Base-by-base conservation (phyloP, 2,113 vertebrate genomes). In the Pelodiscus sinensis region DNA sequence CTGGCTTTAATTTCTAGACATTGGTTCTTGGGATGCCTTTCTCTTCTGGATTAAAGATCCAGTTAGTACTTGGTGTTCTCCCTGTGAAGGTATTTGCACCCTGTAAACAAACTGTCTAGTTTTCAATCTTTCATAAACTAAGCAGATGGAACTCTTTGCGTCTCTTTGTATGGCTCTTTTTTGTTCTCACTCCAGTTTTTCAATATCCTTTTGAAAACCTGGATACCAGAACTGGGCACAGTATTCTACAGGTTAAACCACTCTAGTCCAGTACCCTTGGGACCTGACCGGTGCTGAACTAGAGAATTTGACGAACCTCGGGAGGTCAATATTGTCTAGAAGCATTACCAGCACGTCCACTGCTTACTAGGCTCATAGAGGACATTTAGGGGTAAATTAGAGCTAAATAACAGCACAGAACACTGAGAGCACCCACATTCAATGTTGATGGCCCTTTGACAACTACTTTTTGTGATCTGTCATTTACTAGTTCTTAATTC, bases 181-280 rank as follows among this genome's bases (percentile, higher is more conserved):
- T 89, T 80, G 54, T 54, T 87, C 82, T 81, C 82, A 92, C 56
- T 86, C 92, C 81, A 83, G 13, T 85, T 94, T 96, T 94, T 86
- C 87, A 95, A 85, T 14, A 75, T 81, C 29, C 84, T 94, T 91
- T 96, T 79, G 81, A 65, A 91, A 92, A 77, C 57, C 65, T 1
- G 8, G 54, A 91, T 1, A 1, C 21, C 54, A 95, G 57, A 87
- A 51, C 65, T 50, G 51, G 75, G 89, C 15, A 12, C 84, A 58
- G 25, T 18, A 35, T 91, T 93, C 44, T 44, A 44, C 44, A 44
- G 44, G 44, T 44, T 44, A 6, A 44, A 44, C 44, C 44, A 44
- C 44, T 44, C 44, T 44, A 44, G 44, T 44, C 44, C 44, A 44
- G 44, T 6, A 44, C 44, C 44, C 44, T 44, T 44, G 44, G 44